These are phyloP conservation scores for Apistogramma diplotaenia DNA, from an alignment of 2,113 vertebrate genomes.

Conservation along the genomic window DNA sequence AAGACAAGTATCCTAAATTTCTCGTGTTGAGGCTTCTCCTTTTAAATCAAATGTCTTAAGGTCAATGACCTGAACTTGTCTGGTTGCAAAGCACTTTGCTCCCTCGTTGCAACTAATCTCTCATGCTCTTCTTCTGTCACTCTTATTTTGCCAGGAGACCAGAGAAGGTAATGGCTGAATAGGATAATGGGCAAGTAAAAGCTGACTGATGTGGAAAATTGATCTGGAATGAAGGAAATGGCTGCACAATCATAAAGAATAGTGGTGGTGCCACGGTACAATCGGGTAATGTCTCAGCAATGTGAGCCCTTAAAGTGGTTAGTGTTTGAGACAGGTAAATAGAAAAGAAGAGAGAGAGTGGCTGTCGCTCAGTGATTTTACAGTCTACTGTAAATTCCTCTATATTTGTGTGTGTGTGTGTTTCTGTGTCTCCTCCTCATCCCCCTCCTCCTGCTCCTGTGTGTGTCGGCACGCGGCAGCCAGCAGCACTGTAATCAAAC, in stretches of 20 bases:
- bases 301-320: conserved; percentile 52
- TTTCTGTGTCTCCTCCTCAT: background rate
- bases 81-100: background rate
- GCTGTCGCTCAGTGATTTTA: conserved; percentile 18
- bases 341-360: conserved; percentile 7
- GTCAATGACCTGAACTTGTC: conserved; percentile 18
- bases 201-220: conserved; percentile 66
- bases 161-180: conserved; percentile 48
- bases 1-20: background rate
- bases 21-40: background rate
- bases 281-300: conserved; percentile 50
- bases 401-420: background rate
- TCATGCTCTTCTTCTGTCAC: background rate
- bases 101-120: background rate
- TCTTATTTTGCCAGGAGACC: conserved; percentile 40
- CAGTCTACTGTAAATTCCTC: conserved; percentile 42
- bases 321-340: conserved; percentile 45
- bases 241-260: conserved; percentile 55
- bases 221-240: conserved; percentile 61
- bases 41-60: conserved; percentile 2
- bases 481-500: conserved; percentile 92
- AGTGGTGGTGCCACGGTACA: background rate
- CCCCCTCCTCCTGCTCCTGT: conserved; percentile 2
- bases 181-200: conserved; percentile 66
- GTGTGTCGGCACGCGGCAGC: conserved; percentile 79